Evolutionary conservation across 2,797 vertebrate species (phyloP), one percentile per base, ranked within the genome.

Genomic region (Astyanax mexicanus): DNA sequence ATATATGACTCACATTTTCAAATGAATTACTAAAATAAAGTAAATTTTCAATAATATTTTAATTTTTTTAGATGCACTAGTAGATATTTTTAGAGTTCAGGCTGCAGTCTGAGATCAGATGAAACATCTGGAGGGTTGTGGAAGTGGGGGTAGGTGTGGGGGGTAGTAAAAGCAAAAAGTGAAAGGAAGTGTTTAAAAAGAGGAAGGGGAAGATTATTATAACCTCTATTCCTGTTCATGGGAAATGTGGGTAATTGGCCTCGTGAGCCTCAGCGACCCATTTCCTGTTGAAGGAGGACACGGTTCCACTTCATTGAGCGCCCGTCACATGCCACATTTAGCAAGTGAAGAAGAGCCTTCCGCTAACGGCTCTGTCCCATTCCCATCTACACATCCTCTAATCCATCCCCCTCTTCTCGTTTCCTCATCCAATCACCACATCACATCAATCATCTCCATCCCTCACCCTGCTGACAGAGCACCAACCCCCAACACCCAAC

Each of bases 271-370:
- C 75, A 82, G 15, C 42, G 68, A 77, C 81, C 89, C 83, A 90
- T 89, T 89, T 89, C 90, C 90, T 90, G 88, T 89, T 90, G 85
- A 78, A 75, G 71, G 87, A 55, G 83, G 86, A 87, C 85, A 89
- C 85, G 90, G 92, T 93, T 94, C 91, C 93, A 89, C 88, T 88
- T 93, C 90, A 92, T 82, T 92, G 91, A 92, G 85, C 81, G 85
- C 73, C 74, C 85, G 87, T 86, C 88, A 90, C 92, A 93, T 87
- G 85, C 87, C 88, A 74, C 86, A 89, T 81, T 93, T 91, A 94
- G 92, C 90, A 86, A 88, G 92, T 92, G 93, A 94, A 94, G 79
- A 87, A 89, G 82, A 88, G 79, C 84, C 80, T 81, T 60, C 38
- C 69, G 47, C 35, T 32, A 32, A 32, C 52, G 44, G 23, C 52